Evolutionary conservation across 2,113 vertebrate genomes (phyloP).

Genomic region (Spheniscus mendiculus): DNA sequence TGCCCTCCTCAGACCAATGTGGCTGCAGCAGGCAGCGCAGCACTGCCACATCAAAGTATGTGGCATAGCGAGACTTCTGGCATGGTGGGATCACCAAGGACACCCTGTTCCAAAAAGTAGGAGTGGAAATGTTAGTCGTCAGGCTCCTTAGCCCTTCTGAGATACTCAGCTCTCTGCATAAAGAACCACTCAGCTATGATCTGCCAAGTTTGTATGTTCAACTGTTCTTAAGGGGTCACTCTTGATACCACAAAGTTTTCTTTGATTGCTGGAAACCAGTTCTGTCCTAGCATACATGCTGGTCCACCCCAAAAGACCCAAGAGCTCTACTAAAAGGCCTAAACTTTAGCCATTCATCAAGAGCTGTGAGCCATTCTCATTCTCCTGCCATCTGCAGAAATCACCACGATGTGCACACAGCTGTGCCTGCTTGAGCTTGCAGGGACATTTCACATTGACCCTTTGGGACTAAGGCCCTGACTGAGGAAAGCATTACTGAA

Average conservation of each 20-base stretch:
- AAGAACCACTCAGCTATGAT: neutral
- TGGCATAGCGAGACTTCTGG: slow-evolving; percentile 92
- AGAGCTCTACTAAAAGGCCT: neutral
- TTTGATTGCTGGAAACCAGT: neutral
- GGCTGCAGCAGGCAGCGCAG: slow-evolving; percentile 96
- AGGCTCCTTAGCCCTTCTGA: neutral
- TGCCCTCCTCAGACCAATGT: slow-evolving; percentile 96
- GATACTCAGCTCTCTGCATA: neutral
- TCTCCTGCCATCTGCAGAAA: neutral
- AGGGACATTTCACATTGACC: neutral
- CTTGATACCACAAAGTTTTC: neutral
- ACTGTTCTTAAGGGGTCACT: neutral
- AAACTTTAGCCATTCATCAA: neutral
- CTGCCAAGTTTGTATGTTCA: neutral
- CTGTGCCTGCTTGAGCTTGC: neutral
- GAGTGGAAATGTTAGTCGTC: neutral
- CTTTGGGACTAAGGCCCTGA: neutral
- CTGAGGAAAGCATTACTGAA: neutral
- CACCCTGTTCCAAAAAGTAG: slow-evolving; percentile 52
- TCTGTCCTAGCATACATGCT: neutral
- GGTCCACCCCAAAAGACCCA: neutral
- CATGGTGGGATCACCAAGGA: slow-evolving; percentile 81
- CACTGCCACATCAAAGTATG: slow-evolving; percentile 96
- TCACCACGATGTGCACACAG: neutral
- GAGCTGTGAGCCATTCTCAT: neutral